Conservation (phyloP, 2,888 invertebrate species). For the Melieria omissa region DNA sequence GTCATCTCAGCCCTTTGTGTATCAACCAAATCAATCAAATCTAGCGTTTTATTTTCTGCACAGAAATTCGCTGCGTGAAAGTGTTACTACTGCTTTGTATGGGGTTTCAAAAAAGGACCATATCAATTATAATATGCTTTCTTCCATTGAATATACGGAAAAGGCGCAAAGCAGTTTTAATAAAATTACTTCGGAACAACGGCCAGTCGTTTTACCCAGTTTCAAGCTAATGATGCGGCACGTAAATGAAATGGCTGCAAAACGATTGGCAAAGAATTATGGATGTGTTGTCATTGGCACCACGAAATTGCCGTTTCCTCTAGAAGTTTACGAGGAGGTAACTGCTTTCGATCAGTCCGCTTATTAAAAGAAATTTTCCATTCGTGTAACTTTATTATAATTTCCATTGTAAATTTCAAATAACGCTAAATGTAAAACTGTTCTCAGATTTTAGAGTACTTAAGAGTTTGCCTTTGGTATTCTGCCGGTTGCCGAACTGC, state of each 20-base stretch:
- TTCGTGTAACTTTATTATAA: background rate
- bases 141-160: conserved; percentile 66
- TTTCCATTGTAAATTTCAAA: no score
- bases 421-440: background rate
- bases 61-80: conserved; percentile 63
- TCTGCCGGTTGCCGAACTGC: conserved; percentile 73
- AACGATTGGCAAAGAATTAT: conserved; percentile 71
- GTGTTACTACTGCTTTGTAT: conserved; percentile 70
- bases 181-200: conserved; percentile 61
- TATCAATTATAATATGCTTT: conserved; percentile 66
- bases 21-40: background rate
- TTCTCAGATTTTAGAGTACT: conserved; percentile 73
- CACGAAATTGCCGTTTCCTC: conserved; percentile 77
- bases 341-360: conserved; percentile 27
- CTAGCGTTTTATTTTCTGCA: conserved; percentile 1
- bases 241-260: conserved; percentile 75
- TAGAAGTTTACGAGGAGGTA: conserved; percentile 80
- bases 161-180: conserved; percentile 60
- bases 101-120: conserved; percentile 73
- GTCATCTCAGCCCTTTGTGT: conserved; percentile 47
- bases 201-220: conserved; percentile 72
- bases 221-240: conserved; percentile 80
- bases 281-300: conserved; percentile 74
- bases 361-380: background rate
- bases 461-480: conserved; percentile 81